Conservation (phyloP, 2,797 vertebrate genomes). For the Rhinogobio ventralis region DNA sequence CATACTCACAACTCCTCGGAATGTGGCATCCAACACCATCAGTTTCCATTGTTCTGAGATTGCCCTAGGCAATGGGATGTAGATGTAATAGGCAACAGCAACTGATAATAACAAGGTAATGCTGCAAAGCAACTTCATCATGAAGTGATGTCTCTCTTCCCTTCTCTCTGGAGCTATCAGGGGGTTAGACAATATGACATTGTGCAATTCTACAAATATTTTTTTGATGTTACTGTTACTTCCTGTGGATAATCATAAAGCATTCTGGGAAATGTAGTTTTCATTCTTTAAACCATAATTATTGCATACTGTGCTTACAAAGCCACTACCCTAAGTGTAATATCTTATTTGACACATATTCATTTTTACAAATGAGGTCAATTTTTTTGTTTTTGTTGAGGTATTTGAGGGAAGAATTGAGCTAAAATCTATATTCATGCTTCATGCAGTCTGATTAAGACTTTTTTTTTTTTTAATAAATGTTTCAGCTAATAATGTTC, state of each 20-base stretch:
- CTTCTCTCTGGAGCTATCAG: conserved; percentile 29
- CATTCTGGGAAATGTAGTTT: conserved; percentile 60
- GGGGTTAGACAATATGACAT: conserved; percentile 31
- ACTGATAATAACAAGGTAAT: conserved; percentile 73
- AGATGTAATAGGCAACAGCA: conserved; percentile 84
- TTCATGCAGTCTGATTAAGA: neutral
- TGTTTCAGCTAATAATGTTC: neutral
- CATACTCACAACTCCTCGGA: conserved; percentile 79
- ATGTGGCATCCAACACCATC: conserved; percentile 84
- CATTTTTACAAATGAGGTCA: neutral
- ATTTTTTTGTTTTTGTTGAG: neutral
- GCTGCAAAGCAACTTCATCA: conserved; percentile 78
- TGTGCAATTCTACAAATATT: conserved; percentile 27
- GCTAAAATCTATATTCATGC: neutral
- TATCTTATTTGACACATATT: neutral
- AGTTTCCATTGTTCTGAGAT: conserved; percentile 89
- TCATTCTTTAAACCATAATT: neutral
- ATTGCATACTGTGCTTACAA: neutral
- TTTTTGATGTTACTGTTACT: conserved; percentile 38
- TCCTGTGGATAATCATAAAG: conserved; percentile 31
- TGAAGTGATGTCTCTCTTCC: conserved; percentile 23
- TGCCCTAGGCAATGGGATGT: conserved; percentile 84
- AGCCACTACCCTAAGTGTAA: neutral
- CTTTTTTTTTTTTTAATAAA: no score
- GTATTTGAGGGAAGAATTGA: neutral